Base-by-base conservation (phyloP, 2,888 invertebrate species). In the Ichneumoninae sp. region DNA sequence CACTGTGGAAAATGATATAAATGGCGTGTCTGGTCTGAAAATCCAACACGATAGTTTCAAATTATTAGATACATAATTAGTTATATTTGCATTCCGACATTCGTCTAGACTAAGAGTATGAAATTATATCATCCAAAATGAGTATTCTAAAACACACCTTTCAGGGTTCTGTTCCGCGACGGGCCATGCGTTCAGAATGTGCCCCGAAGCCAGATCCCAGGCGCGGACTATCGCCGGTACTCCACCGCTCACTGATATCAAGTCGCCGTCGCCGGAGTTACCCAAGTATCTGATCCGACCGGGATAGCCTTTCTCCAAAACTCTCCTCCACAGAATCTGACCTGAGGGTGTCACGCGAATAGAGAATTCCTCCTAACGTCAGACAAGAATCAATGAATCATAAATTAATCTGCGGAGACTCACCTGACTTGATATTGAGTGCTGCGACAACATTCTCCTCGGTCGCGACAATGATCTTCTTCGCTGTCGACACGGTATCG, bases 381-480 rank as follows among this genome's bases (percentile, higher is more conserved):
- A 26, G 73, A 4, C 13, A 13, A 69, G 10, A 54, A 77, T 10
- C 1, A 36, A 22, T 60, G 16, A 65, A 57, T 16, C 7, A 19
- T 19, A 44, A 50, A 79, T 71, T 60, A 57, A 76, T 36, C 60
- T 60, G 19, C 50, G 52, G 22, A 60, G 63, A 83, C 83, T 94
- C 93, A 95, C 97, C 97, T 90, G 96, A 96, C 94, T 97, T 97
- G 84, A 97, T 95, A 93, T 97, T 96, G 75, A 98, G 93, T 79
- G 97, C 97, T 85, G 98, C 98, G 83, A 98, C 94, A 87, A 98
- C 97, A 95, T 98, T 98, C 93, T 98, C 97, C 90, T 97, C 96
- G 0, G 98, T 98, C 36, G 96, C 97, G 36, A 98, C 96, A 90
- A 98, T 96, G 79, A 98, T 95, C 91, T 96, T 96, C 91, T 96